phyloP scores from a whole-genome alignment of 2,888 invertebrate genomes.

The Oligia strigilis region DNA sequence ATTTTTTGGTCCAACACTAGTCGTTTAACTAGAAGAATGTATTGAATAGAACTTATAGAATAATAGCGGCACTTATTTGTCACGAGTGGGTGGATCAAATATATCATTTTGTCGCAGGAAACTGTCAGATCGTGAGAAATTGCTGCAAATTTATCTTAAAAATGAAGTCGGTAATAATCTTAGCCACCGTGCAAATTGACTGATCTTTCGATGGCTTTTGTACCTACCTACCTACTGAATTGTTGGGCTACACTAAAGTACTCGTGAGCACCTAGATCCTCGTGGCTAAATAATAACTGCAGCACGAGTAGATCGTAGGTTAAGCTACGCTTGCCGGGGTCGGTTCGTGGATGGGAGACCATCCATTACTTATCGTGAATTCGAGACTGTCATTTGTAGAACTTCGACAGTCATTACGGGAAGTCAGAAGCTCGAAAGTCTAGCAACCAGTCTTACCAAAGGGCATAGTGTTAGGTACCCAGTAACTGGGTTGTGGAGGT shows the following conservation, averaged over 20 bases:
- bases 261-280: not conserved
- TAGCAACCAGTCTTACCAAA: not conserved
- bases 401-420: not conserved
- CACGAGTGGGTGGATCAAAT: slow-evolving; percentile 43
- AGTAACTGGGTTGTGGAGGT: not conserved
- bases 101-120: slow-evolving; percentile 48
- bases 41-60: slow-evolving; percentile 51
- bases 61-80: slow-evolving; percentile 45
- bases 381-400: not conserved
- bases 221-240: not conserved
- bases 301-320: not conserved
- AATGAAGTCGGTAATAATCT: no score
- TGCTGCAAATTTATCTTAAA: slow-evolving; percentile 28
- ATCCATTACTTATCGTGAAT: not conserved
- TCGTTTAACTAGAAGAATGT: slow-evolving; percentile 29
- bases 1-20: slow-evolving; percentile 34
- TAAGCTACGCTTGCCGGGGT: not conserved
- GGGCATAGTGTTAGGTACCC: not conserved
- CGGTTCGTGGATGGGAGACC: not conserved
- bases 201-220: not conserved
- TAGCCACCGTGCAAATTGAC: not conserved
- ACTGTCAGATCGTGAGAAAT: slow-evolving; percentile 41
- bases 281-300: not conserved
- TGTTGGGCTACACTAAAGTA: not conserved
- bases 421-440: not conserved